Conservation (phyloP, 1,140 invertebrate species). For the Pseudoatta argentina region DNA sequence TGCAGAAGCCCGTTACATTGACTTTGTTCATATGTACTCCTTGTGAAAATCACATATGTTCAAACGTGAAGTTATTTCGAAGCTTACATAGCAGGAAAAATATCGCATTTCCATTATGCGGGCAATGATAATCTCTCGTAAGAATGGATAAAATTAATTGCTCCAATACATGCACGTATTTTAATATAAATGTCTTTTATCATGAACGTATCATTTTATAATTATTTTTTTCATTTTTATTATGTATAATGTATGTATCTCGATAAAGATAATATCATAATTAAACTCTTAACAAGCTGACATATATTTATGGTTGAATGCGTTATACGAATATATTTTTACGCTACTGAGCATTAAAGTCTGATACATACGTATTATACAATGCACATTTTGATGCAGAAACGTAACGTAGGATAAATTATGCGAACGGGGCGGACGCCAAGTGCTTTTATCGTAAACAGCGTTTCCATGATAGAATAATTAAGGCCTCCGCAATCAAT, state of each 20-base stretch:
- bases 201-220: slow-evolving; percentile 1
- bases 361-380: slow-evolving; percentile 30
- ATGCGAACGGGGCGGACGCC: slow-evolving; percentile 58
- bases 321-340: slow-evolving; percentile 24
- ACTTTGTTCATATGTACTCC: background rate
- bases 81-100: background rate
- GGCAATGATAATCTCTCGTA: background rate
- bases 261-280: slow-evolving; percentile 5
- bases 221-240: background rate
- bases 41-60: background rate
- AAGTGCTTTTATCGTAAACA: slow-evolving; percentile 76
- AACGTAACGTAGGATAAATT: slow-evolving; percentile 66
- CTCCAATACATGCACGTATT: background rate
- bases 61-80: background rate
- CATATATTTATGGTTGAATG: slow-evolving; percentile 7
- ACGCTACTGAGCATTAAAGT: slow-evolving; percentile 21
- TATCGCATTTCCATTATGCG: background rate
- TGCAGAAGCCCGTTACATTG: slow-evolving; percentile 14
- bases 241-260: background rate
- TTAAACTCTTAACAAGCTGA: slow-evolving; percentile 21
- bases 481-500: slow-evolving; percentile 74
- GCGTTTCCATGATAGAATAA: slow-evolving; percentile 74
- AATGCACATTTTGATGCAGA: slow-evolving; percentile 62
- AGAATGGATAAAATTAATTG: background rate
- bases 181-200: background rate